These are phyloP conservation scores for Fundulus diaphanus DNA, from an alignment of 2,797 vertebrate species.

Conservation along the genomic window DNA sequence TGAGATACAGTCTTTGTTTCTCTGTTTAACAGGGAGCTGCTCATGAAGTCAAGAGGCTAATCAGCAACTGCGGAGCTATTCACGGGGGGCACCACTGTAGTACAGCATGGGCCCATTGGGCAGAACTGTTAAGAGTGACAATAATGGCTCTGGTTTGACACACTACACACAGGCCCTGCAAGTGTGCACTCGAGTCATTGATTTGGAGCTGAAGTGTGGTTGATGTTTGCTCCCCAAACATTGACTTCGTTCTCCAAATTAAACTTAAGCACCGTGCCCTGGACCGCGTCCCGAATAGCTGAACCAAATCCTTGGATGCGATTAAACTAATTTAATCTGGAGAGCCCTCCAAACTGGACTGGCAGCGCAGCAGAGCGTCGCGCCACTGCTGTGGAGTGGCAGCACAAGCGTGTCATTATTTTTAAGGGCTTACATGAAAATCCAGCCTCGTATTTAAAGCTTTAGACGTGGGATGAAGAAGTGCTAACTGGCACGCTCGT, in stretches of 20 bases:
- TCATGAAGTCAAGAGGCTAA: constrained; percentile 80
- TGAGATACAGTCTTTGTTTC: constrained; percentile 64
- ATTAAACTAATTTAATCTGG: constrained; percentile 65
- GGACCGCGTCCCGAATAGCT: constrained; percentile 39
- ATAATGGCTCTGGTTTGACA: constrained; percentile 74
- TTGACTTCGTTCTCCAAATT: constrained; percentile 65
- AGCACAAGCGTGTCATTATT: constrained; percentile 65
- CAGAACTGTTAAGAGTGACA: constrained; percentile 65
- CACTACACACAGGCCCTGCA: constrained; percentile 39
- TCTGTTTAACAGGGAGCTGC: constrained; percentile 74
- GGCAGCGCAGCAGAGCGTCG: constrained; percentile 23
- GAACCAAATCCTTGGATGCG: constrained; percentile 49
- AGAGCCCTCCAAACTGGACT: constrained; percentile 51
- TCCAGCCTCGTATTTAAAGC: constrained; percentile 55
- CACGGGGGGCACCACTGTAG: constrained; percentile 72
- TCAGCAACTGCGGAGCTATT: constrained; percentile 71
- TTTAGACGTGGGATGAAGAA: constrained; percentile 57
- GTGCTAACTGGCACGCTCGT: constrained; percentile 68
- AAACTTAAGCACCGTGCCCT: constrained; percentile 38
- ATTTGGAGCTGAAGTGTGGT: constrained; percentile 67
- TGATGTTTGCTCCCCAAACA: constrained; percentile 73
- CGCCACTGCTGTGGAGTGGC: constrained; percentile 28
- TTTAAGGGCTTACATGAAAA: constrained; percentile 67
- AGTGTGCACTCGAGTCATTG: constrained; percentile 68
- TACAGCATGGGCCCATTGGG: constrained; percentile 66